These are phyloP conservation scores for Thalpophila matura DNA, from an alignment of 2,888 invertebrate genomes.

Conservation along the genomic window DNA sequence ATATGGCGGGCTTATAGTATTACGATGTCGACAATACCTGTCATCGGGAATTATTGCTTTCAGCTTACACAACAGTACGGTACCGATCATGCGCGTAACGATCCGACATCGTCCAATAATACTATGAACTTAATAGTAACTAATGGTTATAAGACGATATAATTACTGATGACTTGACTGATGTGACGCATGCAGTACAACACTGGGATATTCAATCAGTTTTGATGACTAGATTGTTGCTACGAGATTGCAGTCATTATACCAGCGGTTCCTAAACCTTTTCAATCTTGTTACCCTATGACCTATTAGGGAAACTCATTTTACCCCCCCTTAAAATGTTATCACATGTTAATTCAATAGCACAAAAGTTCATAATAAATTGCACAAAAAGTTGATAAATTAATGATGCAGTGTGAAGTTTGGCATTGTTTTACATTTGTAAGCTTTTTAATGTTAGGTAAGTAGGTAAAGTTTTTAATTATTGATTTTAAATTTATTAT, in stretches of 20 bases:
- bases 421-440: too few relatives aligned
- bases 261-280: too few relatives aligned
- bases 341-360: too few relatives aligned
- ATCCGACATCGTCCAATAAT: conserved; percentile 68
- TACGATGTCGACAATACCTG: conserved; percentile 59
- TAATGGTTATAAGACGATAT: conserved; percentile 35
- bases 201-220: conserved; percentile 48
- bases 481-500: too few relatives aligned
- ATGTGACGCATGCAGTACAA: conserved; percentile 20
- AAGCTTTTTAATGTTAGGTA: too few relatives aligned
- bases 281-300: too few relatives aligned
- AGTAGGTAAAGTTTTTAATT: too few relatives aligned
- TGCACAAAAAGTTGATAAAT: too few relatives aligned
- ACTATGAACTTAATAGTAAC: conserved; percentile 57
- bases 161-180: conserved; percentile 53
- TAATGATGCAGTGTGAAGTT: too few relatives aligned
- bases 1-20: conserved; percentile 30
- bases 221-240: conserved; percentile 44
- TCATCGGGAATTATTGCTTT: conserved; percentile 67
- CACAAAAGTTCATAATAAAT: too few relatives aligned
- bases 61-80: conserved; percentile 65
- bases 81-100: conserved; percentile 62
- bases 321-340: too few relatives aligned
- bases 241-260: conserved; percentile 47
- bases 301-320: too few relatives aligned